Base-by-base conservation (phyloP, 2,797 vertebrate species). In the Onychomys arenicola region DNA sequence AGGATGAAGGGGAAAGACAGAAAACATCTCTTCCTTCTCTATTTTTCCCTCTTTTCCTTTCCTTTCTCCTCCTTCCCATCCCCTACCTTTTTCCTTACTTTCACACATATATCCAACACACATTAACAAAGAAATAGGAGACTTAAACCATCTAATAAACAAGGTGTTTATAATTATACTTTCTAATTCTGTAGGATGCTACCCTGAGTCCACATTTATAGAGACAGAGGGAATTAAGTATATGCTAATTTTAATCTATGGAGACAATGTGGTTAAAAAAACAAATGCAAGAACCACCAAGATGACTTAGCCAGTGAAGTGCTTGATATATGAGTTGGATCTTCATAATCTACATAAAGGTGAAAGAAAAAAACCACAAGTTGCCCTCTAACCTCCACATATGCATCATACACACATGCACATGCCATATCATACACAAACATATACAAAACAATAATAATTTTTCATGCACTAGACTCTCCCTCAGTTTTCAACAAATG, bases 171-270 rank as follows among this genome's bases (percentile, higher is more conserved):
- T n/a, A 91, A 84, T 88, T 86, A 77, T 43, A 63, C 8, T 43
- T 94, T 46, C 73, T 57, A 63, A 78, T 92, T 96, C 69, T 87
- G 92, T 34, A 95, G 40, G 82, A 61, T 71, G 87, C 37, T 77
- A 52, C 46, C 65, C 13, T 11, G 27, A 21, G 27, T 27, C 49
- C 29, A 43, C 77, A 61, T 92, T 95, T 84, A 93, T 16, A 90
- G 59, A 65, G 71, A 88, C 76, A 96, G 27, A 93, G 40, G 40
- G 25, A 94, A 90, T n/a, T 63, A 0, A 40, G 27, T 23, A 12
- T 32, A 86, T 21, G 21, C 34, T 65, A 94, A 94, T n/a, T 46
- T 93, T 81, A 93, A 86, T 61, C 96, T 77, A 59, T 19, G 69
- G 69, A 67, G 87, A 83, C 23, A 69, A 46, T 25, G 17, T 67